Percentiles rank a stretch among this genome's conserved stretches.
Conservation (phyloP, 1,140 invertebrate genomes). For the Pseudomyrmex sp. region DNA sequence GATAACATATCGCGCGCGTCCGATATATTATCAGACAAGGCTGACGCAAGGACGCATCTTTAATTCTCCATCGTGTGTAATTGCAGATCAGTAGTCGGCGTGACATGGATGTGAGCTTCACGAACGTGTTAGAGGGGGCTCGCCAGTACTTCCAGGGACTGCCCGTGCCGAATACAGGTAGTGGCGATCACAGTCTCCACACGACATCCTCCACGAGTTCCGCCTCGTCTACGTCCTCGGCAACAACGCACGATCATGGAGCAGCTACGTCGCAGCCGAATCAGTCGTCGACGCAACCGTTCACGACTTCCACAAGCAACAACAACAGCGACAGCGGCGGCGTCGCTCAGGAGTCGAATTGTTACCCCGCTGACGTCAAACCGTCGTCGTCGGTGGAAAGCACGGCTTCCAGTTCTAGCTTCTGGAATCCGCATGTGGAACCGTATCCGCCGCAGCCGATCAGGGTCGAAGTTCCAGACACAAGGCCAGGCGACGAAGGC, state of each 20-base stretch:
- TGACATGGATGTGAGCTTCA: slow-evolving; percentile 91
- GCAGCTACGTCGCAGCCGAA: slow-evolving; percentile 57
- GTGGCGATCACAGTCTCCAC: slow-evolving; percentile 81
- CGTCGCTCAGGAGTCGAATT: slow-evolving; percentile 70
- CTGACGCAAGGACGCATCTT: neutral
- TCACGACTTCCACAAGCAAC: slow-evolving; percentile 69
- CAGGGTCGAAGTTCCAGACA: slow-evolving; percentile 81
- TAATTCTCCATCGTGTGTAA: neutral
- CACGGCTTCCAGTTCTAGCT: slow-evolving; percentile 59
- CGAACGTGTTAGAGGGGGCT: slow-evolving; percentile 92
- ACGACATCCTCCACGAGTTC: slow-evolving; percentile 78
- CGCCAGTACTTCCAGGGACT: slow-evolving; percentile 92
- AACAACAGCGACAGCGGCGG: slow-evolving; percentile 54
- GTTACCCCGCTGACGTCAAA: slow-evolving; percentile 66
- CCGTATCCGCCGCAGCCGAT: slow-evolving; percentile 81
- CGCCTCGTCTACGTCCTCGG: slow-evolving; percentile 81
- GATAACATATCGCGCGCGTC: neutral
- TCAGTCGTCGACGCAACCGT: slow-evolving; percentile 72
- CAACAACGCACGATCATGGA: slow-evolving; percentile 79
- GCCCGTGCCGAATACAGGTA: slow-evolving; percentile 86
- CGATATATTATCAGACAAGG: no score
- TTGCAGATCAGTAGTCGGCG: slow-evolving; percentile 84
- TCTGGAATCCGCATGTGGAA: slow-evolving; percentile 80
- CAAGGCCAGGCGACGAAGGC: slow-evolving; percentile 81
- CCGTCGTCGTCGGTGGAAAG: slow-evolving; percentile 63